phyloP scores from a whole-genome alignment of 2,113 vertebrate genomes.

The Merops nubicus region DNA sequence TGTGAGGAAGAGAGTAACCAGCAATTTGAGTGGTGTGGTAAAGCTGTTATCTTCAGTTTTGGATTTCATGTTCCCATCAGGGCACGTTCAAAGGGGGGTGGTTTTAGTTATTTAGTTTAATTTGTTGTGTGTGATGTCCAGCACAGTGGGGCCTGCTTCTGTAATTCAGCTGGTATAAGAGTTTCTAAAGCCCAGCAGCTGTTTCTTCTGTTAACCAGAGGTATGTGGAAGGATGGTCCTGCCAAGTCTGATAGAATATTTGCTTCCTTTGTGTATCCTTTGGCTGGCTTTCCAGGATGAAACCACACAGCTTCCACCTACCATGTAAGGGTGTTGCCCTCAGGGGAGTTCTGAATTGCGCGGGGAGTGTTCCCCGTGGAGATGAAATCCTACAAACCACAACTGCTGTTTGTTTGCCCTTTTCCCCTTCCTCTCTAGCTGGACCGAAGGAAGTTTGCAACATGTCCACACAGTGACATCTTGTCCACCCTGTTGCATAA shows the following conservation, averaged over 20 bases:
- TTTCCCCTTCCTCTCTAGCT: background rate
- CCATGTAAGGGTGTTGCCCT: background rate
- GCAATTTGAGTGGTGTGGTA: background rate
- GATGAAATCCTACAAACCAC: background rate
- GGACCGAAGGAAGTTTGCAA: background rate
- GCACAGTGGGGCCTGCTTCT: background rate
- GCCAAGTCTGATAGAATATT: background rate
- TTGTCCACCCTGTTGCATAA: background rate
- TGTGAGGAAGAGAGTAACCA: background rate
- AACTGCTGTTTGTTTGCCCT: background rate
- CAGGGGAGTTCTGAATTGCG: background rate
- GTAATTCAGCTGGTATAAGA: background rate
- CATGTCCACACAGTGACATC: accelerated
- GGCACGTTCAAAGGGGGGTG: background rate
- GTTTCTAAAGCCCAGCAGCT: background rate
- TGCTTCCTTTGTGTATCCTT: background rate
- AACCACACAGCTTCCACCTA: background rate
- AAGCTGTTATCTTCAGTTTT: background rate
- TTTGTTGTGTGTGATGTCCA: background rate
- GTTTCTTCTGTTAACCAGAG: background rate
- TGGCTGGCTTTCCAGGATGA: conserved; percentile 7
- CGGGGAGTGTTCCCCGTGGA: background rate
- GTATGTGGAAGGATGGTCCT: background rate
- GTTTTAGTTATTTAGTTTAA: background rate
- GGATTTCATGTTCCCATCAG: background rate